Percentiles rank a stretch among this genome's conserved stretches.
phyloP scores from a whole-genome alignment of 1,140 invertebrate species.

The Hycleus cichorii region DNA sequence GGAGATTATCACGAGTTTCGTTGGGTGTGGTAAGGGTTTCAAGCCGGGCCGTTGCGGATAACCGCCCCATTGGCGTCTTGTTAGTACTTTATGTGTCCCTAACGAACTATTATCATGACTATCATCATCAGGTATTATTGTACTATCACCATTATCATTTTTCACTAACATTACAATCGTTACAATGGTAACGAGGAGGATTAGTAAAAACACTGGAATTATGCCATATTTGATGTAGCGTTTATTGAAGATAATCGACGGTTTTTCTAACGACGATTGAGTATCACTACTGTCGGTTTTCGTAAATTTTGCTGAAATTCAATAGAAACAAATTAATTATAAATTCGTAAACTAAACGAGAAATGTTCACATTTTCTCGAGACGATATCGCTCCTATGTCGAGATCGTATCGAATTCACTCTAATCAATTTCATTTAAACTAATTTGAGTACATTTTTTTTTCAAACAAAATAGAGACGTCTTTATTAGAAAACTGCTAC shows the following conservation, averaged over 20 bases:
- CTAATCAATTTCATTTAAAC: conserved; percentile 8
- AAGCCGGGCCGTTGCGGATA: neutral
- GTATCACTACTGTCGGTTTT: conserved; percentile 6
- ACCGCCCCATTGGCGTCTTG: conserved; percentile 19
- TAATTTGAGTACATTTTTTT: neutral
- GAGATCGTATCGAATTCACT: conserved; percentile 3
- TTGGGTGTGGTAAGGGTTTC: conserved; percentile 29
- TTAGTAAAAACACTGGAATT: neutral
- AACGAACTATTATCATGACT: neutral
- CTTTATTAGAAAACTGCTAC: too few relatives aligned
- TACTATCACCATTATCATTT: neutral
- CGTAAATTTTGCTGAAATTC: conserved; percentile 4
- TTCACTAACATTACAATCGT: neutral
- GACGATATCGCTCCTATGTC: neutral
- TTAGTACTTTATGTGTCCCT: neutral
- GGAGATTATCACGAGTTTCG: conserved; percentile 41
- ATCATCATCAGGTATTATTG: neutral
- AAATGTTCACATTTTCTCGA: neutral
- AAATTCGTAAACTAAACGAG: neutral
- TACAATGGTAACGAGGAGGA: neutral
- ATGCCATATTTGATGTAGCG: neutral
- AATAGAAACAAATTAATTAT: neutral
- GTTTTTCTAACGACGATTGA: neutral
- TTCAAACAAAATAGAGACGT: neutral
- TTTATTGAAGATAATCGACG: neutral